Evolutionary conservation across 2,797 vertebrate genomes (phyloP), one percentile per base, ranked within the genome.

Genomic region (Emydoidea blandingii): DNA sequence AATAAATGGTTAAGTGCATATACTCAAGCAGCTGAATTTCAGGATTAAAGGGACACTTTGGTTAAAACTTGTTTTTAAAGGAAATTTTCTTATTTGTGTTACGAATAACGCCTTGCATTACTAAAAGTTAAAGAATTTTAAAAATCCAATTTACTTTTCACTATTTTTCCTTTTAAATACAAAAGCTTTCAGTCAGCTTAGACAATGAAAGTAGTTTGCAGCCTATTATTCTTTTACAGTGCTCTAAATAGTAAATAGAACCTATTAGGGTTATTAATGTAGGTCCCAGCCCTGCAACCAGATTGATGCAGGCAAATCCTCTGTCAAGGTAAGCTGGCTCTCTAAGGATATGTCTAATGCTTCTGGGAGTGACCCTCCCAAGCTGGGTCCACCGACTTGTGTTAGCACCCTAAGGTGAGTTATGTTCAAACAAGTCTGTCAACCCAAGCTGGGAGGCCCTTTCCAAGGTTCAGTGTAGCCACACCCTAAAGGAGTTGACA

Each of bases 161-260:
- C 11, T 23, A 76, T 76, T 76, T 76, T 47, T 12, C 37, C 41
- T 15, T 76, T 74, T 34, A n/a, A 68, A 68, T 34, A 65, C 15
- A 9, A 68, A 68, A 68, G 15, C 34, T 37, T 68, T 68, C 62
- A 68, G 41, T 47, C 72, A 76, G 4, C 41, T 76, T 27, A 76
- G 23, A 27, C 10, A 41, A 23, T 74, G 37, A 44, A 29, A 37
- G 21, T 37, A 3, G 5, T 85, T 93, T 88, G 23, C 44, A 50
- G 83, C 10, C 25, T 89, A 93, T 88, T 89, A 83, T 53, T 68
- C 21, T 57, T 95, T 91, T 59, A 21, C 53, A 87, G 89, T 14
- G 82, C 81, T 19, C 49, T 6, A 41, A 41, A 74, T 25, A 74
- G 79, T 79, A 92, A 79, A 91, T 34, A 91, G 87, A 83, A 90